Conservation (phyloP, 1,140 invertebrate genomes). For the Uloborus diversus region DNA sequence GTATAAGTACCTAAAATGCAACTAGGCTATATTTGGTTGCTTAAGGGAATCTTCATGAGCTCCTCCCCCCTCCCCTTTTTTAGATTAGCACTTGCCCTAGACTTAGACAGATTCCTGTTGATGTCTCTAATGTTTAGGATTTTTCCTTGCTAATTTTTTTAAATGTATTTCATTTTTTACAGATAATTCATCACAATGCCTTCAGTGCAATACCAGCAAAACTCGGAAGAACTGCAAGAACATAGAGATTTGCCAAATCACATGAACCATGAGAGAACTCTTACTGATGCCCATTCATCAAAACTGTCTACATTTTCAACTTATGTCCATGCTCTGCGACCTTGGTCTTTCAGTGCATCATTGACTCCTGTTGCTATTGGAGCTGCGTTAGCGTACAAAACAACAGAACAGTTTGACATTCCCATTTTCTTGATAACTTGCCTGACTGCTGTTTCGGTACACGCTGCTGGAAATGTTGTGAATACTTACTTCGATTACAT, state of each 20-base stretch:
- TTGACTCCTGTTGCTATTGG: constrained; percentile 88
- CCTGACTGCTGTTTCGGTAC: constrained; percentile 87
- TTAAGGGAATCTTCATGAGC: too few species aligned
- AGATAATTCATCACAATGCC: constrained; percentile 36
- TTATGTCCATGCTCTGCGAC: constrained; percentile 84
- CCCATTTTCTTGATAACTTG: constrained; percentile 81
- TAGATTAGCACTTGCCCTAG: too few species aligned
- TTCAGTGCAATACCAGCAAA: constrained; percentile 18
- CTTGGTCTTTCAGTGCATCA: constrained; percentile 92
- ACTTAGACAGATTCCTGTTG: too few species aligned
- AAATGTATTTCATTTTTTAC: too few species aligned
- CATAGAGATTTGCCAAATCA: not conserved
- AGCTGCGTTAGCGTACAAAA: constrained; percentile 84
- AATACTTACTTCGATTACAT: constrained; percentile 96
- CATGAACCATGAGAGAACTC: not conserved
- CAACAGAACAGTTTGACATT: constrained; percentile 77
- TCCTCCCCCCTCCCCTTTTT: too few species aligned
- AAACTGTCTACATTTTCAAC: constrained; percentile 72
- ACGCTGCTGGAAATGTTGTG: constrained; percentile 95
- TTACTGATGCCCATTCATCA: not conserved
- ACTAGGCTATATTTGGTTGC: too few species aligned
- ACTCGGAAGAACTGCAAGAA: constrained; percentile 9
- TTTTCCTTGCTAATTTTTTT: too few species aligned
- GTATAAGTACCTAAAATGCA: too few species aligned
- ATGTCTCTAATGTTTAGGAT: too few species aligned